Evolutionary conservation across 2,113 vertebrate genomes (phyloP), one percentile per base, ranked within the genome.

Genomic region (Boulengeromyrus knoepffleri): DNA sequence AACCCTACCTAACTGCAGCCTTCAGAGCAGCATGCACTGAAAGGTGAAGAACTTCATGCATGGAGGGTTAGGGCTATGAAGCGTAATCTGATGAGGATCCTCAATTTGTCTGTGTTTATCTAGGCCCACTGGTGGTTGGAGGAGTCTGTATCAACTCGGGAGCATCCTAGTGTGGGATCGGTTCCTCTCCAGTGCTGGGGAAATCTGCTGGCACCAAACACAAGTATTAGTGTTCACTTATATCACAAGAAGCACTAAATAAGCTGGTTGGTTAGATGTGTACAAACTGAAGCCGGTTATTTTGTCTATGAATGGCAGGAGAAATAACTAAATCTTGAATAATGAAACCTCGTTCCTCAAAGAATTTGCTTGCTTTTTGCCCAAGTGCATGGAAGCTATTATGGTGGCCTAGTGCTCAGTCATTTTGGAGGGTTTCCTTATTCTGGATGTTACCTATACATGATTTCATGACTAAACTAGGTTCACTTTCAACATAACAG

Each of bases 131-230:
- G 45, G 42, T 47, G 19, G 19, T 45, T 24, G 83, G 7, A 47
- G 42, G 83, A 46, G 9, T 53, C 70, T 50, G 13, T 27, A 50
- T 89, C 52, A 92, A 88, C 91, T 92, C 39, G 36, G 88, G 8
- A 87, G 46, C 19, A 91, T 87, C 87, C 90, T 93, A 86, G 62
- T 21, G n/a, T 53, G 39, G 8, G 88, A 88, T 10, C 58, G 46
- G 39, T 88, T 92, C 84, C 85, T 85, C 62, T 92, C 91, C 89
- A 88, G 66, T 74, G 62, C 70, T 88, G 90, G 89, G 46, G 52
- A 19, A 45, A 94, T 93, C 94, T 95, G 89, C 84, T 6, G 19
- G 24, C 5, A 89, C 77, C 83, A 58, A 39, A 85, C 12, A 5
- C 21, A 50, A 21, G 42, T 21, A 9, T 62, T 24, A 24, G 21